phyloP scores from a whole-genome alignment of 1,140 invertebrate species.

The Sinonovacula constricta region DNA sequence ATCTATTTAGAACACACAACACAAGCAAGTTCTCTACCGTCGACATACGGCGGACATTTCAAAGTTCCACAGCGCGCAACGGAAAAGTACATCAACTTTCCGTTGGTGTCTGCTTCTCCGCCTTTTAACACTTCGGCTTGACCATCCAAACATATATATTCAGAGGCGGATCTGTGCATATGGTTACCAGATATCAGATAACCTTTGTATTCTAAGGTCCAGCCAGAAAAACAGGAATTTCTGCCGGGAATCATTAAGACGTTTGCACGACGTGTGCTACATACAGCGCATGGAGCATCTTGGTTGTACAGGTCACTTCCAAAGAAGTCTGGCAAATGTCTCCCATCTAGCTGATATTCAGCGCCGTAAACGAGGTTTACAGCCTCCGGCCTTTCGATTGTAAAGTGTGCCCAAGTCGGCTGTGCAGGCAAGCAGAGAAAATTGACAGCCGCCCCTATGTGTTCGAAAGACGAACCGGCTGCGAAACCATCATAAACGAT shows the following conservation, averaged over 20 bases:
- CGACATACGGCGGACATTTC: conserved; percentile 53
- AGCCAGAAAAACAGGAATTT: no score
- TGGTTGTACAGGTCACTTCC: background rate
- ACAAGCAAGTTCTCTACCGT: no score
- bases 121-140: conserved; percentile 25
- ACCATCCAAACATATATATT: conserved; percentile 55
- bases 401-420: background rate
- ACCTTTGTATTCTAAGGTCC: conserved; percentile 56
- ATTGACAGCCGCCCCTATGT: conserved; percentile 1
- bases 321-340: background rate
- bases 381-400: background rate
- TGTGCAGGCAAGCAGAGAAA: no score
- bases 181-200: conserved; percentile 42
- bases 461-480: background rate
- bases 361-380: background rate
- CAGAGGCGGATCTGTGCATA: background rate
- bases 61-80: conserved; percentile 46
- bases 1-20: conserved; percentile 62
- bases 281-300: conserved; percentile 52
- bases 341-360: background rate
- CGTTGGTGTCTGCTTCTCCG: conserved; percentile 20
- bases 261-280: conserved; percentile 20
- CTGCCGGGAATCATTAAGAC: conserved; percentile 52
- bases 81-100: conserved; percentile 48
- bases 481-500: conserved; percentile 5